phyloP scores from a whole-genome alignment of 2,797 vertebrate species.

The Chiroxiphia lanceolata region DNA sequence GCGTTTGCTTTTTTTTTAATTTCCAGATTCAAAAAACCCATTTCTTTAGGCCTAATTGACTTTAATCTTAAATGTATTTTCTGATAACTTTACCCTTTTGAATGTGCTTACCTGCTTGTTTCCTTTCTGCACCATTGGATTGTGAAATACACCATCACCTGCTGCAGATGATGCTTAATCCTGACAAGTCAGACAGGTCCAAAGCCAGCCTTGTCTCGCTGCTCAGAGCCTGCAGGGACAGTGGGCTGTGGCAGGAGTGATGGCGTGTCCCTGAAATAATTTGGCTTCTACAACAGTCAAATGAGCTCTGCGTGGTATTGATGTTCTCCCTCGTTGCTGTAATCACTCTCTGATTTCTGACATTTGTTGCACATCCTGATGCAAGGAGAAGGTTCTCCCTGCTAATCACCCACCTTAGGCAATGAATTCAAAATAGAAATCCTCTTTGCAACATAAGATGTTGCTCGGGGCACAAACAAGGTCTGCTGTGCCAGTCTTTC shows the following conservation, averaged over 20 bases:
- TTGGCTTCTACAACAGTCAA: slow-evolving; percentile 42
- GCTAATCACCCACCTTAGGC: slow-evolving; percentile 55
- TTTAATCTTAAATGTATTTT: background rate
- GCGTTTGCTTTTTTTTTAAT: accelerated
- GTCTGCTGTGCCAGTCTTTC: background rate
- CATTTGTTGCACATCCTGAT: slow-evolving; percentile 54
- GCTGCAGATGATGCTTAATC: background rate
- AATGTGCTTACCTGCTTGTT: slow-evolving; percentile 3
- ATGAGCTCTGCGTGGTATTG: slow-evolving; percentile 42
- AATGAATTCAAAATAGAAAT: slow-evolving; percentile 12
- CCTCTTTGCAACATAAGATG: background rate
- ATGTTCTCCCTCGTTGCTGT: slow-evolving; percentile 61
- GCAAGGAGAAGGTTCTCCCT: slow-evolving; percentile 63
- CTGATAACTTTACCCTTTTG: background rate
- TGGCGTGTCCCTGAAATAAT: background rate
- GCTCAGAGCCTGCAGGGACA: slow-evolving; percentile 26
- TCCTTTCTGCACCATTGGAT: background rate
- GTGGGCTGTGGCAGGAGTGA: background rate
- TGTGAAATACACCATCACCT: slow-evolving; percentile 34
- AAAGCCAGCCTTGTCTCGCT: background rate
- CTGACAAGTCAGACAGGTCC: slow-evolving; percentile 16
- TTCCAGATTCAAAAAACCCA: background rate
- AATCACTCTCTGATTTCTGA: slow-evolving; percentile 66
- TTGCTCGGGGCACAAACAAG: slow-evolving; percentile 12
- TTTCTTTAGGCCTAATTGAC: background rate